Conservation (phyloP, 2,888 invertebrate species). For the Caenorhabditis sp. region DNA sequence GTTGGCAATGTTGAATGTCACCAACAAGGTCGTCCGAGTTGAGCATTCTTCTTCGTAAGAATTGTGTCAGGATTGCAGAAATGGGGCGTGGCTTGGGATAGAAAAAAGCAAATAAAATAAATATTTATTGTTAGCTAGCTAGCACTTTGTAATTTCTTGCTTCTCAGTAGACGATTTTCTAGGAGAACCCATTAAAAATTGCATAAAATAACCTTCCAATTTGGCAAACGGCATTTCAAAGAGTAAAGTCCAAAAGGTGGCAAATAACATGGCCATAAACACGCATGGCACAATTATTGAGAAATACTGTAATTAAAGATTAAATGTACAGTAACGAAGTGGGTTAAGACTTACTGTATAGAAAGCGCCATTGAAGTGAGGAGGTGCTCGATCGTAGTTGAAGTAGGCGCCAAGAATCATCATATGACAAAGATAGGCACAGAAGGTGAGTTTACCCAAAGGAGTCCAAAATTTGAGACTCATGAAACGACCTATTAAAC, state of each 20-base stretch:
- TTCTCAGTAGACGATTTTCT: conserved; percentile 5
- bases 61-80: not conserved
- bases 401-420: conserved; percentile 14
- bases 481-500: conserved; percentile 28
- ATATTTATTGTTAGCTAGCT: no score
- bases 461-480: conserved; percentile 32
- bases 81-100: not conserved
- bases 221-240: conserved; percentile 27
- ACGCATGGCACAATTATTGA: conserved; percentile 24
- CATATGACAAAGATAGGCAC: conserved; percentile 34
- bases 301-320: conserved; percentile 12
- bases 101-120: not conserved
- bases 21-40: not conserved
- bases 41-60: not conserved
- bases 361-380: conserved; percentile 26
- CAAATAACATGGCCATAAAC: conserved; percentile 18
- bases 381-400: conserved; percentile 21
- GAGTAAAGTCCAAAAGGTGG: conserved; percentile 17
- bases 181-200: not conserved
- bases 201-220: conserved; percentile 11
- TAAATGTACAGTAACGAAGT: conserved; percentile 2
- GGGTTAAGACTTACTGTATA: conserved; percentile 19
- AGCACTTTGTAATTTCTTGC: conserved; percentile 10
- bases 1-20: not conserved
- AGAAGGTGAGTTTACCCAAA: conserved; percentile 32